A percentile compares a stretch with the other conserved stretches of the same genome.
phyloP scores from a whole-genome alignment of 2,888 invertebrate genomes.

The Heliconius aoede region DNA sequence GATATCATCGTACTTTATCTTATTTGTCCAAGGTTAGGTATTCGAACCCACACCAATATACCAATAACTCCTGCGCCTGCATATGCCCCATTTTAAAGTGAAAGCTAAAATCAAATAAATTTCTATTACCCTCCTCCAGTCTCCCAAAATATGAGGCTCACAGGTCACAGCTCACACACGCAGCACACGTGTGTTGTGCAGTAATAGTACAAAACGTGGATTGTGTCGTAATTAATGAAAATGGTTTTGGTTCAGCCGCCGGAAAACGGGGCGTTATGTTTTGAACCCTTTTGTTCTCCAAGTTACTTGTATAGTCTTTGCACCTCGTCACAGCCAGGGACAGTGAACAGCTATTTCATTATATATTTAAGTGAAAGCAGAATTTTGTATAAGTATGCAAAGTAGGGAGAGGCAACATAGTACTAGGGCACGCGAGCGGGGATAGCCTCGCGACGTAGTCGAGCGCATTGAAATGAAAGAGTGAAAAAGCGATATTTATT shows the following conservation, averaged over 20 bases:
- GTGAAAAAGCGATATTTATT: too few relatives aligned
- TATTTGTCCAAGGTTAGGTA: too few relatives aligned
- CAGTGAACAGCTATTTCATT: slow-evolving; percentile 12
- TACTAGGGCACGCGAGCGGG: too few relatives aligned
- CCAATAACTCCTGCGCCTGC: too few relatives aligned
- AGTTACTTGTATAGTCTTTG: slow-evolving; percentile 38
- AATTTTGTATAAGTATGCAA: too few relatives aligned
- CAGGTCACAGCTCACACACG: neutral
- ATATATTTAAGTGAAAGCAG: too few relatives aligned
- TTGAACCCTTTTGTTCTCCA: slow-evolving; percentile 47
- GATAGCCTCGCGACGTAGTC: too few relatives aligned
- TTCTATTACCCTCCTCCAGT: neutral
- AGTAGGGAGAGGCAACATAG: too few relatives aligned
- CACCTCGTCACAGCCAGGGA: slow-evolving; percentile 26
- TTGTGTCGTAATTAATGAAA: slow-evolving; percentile 73
- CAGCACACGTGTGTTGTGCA: slow-evolving; percentile 32
- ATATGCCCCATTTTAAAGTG: neutral
- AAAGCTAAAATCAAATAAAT: neutral
- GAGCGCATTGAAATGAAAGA: too few relatives aligned
- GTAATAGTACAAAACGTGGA: slow-evolving; percentile 71
- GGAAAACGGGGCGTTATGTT: slow-evolving; percentile 56
- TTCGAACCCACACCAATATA: too few relatives aligned
- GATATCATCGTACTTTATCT: too few relatives aligned
- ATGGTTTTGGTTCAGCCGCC: slow-evolving; percentile 62
- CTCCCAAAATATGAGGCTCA: too few relatives aligned